Evolutionary conservation across 92 coral and sea anemone genomes (phyloP).

Genomic region (Plumapathes pennacea): DNA sequence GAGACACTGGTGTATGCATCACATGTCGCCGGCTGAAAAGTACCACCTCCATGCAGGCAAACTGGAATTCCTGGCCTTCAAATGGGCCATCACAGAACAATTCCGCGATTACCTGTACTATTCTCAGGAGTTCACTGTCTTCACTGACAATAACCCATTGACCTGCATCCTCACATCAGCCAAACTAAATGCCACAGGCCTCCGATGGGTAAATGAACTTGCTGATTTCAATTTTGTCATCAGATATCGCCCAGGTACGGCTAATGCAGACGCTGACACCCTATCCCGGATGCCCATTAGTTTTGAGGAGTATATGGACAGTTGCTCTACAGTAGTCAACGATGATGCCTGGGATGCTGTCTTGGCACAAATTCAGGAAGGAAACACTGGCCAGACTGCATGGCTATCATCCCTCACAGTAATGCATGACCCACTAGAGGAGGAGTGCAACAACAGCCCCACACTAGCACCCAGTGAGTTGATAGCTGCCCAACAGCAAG

Average conservation of each 20-base stretch:
- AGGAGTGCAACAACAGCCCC: background rate
- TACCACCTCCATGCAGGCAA: constrained; percentile 31
- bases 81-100: constrained; percentile 32
- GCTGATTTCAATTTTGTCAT: constrained; percentile 38
- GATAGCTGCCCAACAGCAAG: background rate
- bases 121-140: constrained; percentile 2
- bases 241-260: constrained; percentile 28
- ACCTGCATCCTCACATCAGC: too few species aligned
- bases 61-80: constrained; percentile 18
- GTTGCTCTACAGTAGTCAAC: constrained; percentile 5
- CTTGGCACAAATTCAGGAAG: background rate
- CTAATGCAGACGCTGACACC: constrained; percentile 24
- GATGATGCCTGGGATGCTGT: constrained; percentile 5
- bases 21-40: constrained; percentile 4
- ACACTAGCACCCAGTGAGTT: background rate
- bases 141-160: constrained; percentile 34
- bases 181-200: too few species aligned
- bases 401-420: constrained; percentile 7
- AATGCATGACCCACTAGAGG: background rate
- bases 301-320: background rate
- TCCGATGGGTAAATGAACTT: constrained; percentile 26
- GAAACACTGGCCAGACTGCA: constrained; percentile 1
- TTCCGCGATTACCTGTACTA: constrained; percentile 21
- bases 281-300: constrained; percentile 21
- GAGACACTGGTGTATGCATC: too few species aligned